These are phyloP conservation scores for Porphyrio hochstetteri DNA, from an alignment of 2,113 vertebrate genomes.

Conservation along the genomic window DNA sequence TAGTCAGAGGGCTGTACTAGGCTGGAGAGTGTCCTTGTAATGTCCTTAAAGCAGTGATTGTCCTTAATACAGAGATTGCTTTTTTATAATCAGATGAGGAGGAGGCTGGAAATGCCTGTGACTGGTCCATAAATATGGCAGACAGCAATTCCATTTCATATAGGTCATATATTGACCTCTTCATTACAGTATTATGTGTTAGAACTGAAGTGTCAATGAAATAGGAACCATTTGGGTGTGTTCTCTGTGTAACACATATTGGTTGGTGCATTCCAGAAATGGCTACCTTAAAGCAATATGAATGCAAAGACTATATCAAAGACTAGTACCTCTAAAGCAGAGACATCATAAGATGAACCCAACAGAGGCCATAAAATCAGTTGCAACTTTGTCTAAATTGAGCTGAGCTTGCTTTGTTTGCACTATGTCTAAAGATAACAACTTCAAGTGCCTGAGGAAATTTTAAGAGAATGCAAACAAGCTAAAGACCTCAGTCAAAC, in stretches of 20 bases:
- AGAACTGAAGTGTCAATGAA: background rate
- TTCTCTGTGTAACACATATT: rapidly evolving
- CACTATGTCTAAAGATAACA: background rate
- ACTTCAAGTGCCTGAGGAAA: background rate
- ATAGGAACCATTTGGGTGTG: background rate
- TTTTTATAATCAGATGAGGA: rapidly evolving
- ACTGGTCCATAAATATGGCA: background rate
- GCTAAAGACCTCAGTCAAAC: background rate
- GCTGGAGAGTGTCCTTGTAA: too few relatives aligned
- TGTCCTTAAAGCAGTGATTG: too few relatives aligned
- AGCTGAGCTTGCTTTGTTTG: background rate
- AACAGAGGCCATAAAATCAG: background rate
- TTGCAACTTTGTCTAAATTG: background rate
- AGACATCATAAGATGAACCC: background rate
- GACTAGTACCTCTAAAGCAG: background rate
- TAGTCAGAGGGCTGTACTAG: too few relatives aligned
- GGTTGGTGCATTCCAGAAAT: background rate
- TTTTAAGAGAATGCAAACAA: background rate
- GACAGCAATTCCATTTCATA: background rate
- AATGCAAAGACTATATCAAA: background rate
- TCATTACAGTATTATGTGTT: background rate
- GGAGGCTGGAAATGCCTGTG: background rate
- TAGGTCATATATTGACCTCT: background rate
- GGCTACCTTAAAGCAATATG: background rate
- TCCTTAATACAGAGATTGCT: background rate